phyloP scores from a whole-genome alignment of 2,797 vertebrate species.

The Crypturellus tataupa region DNA sequence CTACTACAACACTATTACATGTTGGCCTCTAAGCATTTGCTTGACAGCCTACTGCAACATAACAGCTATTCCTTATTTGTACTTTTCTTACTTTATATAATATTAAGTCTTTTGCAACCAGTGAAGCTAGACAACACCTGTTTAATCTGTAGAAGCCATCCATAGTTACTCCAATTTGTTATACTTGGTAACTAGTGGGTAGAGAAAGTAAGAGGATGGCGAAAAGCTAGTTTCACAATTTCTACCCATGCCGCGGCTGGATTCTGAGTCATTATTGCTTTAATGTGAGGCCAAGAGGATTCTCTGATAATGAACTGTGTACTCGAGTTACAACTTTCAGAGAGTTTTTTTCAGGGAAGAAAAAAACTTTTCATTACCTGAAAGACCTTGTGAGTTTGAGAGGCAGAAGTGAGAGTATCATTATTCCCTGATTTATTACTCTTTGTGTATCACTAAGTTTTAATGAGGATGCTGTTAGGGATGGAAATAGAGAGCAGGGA shows the following conservation, averaged over 20 bases:
- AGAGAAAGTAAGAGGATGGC: accelerated
- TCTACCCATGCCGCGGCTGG: accelerated
- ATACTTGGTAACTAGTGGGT: neutral
- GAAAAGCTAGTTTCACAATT: neutral
- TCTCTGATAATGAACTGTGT: neutral
- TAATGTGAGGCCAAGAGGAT: accelerated
- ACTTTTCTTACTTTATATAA: neutral
- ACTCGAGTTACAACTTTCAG: accelerated
- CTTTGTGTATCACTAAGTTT: neutral
- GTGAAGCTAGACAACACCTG: neutral
- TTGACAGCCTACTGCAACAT: neutral
- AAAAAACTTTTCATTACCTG: neutral
- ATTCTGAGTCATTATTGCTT: neutral
- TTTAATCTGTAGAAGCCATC: neutral
- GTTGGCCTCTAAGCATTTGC: neutral
- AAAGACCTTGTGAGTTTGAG: neutral
- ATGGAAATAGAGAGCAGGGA: no score
- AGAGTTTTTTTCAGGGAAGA: neutral
- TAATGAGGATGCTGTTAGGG: neutral
- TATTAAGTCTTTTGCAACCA: neutral
- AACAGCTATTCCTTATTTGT: neutral
- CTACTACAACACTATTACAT: accelerated
- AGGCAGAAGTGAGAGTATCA: neutral
- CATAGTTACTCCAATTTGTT: neutral
- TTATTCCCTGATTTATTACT: neutral